phyloP scores from a whole-genome alignment of 2,888 invertebrate species.

The Gasteruption jaculator region DNA sequence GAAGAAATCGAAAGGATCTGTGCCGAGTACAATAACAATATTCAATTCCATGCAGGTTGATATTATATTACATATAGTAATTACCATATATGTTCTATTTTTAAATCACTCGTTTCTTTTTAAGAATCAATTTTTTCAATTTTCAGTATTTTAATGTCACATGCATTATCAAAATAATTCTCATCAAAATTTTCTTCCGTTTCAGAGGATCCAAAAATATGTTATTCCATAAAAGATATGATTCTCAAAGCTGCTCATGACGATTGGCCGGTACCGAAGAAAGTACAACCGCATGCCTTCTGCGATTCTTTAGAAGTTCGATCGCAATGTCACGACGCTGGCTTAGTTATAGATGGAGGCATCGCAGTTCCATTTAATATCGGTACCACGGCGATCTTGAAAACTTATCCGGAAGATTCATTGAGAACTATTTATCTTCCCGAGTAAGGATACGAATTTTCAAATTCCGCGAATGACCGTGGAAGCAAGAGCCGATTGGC shows the following conservation, averaged over 20 bases:
- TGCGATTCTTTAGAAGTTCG: conserved; percentile 71
- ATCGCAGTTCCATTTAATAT: conserved; percentile 92
- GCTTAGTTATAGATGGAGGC: conserved; percentile 93
- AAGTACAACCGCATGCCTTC: conserved; percentile 71
- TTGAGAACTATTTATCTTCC: conserved; percentile 67
- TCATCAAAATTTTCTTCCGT: conserved; percentile 26
- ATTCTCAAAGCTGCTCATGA: conserved; percentile 77
- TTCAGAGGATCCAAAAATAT: conserved; percentile 71
- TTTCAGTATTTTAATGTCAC: neutral
- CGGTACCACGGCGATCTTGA: conserved; percentile 80
- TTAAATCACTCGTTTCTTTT: no score
- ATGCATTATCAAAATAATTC: conserved; percentile 6
- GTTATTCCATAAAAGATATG: conserved; percentile 91
- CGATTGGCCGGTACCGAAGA: conserved; percentile 77
- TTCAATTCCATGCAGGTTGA: conserved; percentile 69
- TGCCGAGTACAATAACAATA: conserved; percentile 65
- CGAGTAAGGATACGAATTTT: no score
- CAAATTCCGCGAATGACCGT: no score
- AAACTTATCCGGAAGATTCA: conserved; percentile 82
- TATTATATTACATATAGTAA: conserved; percentile 8
- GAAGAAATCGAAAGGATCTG: conserved; percentile 49
- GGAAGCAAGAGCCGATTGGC: no score
- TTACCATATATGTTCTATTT: no score
- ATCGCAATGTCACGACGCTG: conserved; percentile 87
- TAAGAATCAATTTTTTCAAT: no score